phyloP scores from a whole-genome alignment of 2,797 vertebrate species.

The Adelosebastes latens region DNA sequence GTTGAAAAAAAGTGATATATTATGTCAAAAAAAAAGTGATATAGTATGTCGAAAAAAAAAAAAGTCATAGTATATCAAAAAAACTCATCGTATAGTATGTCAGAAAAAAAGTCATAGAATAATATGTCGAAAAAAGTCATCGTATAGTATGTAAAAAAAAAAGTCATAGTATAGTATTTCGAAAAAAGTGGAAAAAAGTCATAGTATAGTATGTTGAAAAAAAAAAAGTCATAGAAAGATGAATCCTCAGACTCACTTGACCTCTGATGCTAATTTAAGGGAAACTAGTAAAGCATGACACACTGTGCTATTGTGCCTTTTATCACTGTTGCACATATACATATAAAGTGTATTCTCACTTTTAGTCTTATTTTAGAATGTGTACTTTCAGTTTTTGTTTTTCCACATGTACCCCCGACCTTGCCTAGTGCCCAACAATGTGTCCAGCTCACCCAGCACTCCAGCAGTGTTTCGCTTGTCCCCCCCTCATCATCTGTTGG shows the following conservation, averaged over 20 bases:
- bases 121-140: too few species aligned
- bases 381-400: slow-evolving; percentile 50
- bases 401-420: slow-evolving; percentile 3
- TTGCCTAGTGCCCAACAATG: slow-evolving; percentile 31
- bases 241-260: slow-evolving; percentile 45
- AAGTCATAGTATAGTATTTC: too few species aligned
- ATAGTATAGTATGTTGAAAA: too few species aligned
- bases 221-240: slow-evolving; percentile 5
- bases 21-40: too few species aligned
- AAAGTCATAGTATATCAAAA: too few species aligned
- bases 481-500: slow-evolving; percentile 43
- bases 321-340: slow-evolving; percentile 80
- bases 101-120: too few species aligned
- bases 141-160: too few species aligned
- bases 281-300: slow-evolving; percentile 77
- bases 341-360: slow-evolving; percentile 64
- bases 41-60: too few species aligned
- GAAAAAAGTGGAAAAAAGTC: too few species aligned
- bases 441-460: slow-evolving; percentile 41
- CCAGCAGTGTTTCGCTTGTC: slow-evolving; percentile 42
- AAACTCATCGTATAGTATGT: too few species aligned
- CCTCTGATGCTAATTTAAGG: slow-evolving; percentile 65
- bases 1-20: too few species aligned
- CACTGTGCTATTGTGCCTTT: slow-evolving; percentile 86
- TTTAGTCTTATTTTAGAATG: slow-evolving; percentile 69